Evolutionary conservation across 2,113 vertebrate genomes (phyloP).

Genomic region (Romanogobio albipinnatus): DNA sequence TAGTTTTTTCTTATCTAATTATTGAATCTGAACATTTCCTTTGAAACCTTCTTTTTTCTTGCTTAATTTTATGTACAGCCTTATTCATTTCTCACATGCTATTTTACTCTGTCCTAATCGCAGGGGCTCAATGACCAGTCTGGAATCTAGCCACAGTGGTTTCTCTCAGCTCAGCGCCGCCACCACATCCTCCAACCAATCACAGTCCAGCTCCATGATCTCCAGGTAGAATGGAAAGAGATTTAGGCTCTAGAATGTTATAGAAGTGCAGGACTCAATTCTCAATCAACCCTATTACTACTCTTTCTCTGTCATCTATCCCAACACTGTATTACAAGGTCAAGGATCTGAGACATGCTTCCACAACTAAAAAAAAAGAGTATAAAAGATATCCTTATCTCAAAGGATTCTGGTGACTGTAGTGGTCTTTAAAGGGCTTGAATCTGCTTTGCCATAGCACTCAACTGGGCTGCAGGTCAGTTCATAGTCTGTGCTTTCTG

Average conservation of each 20-base stretch:
- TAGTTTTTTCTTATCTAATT: not conserved
- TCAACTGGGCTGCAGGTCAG: constrained; percentile 54
- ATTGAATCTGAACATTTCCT: not conserved
- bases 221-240: constrained; percentile 85
- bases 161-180: constrained; percentile 97
- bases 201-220: constrained; percentile 94
- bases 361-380: constrained; percentile 62
- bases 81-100: not conserved
- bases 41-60: not conserved
- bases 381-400: constrained; percentile 53
- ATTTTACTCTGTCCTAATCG: constrained; percentile 8
- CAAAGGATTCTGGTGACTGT: constrained; percentile 26
- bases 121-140: constrained; percentile 97
- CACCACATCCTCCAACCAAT: constrained; percentile 94
- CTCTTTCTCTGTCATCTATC: constrained; percentile 7
- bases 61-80: not conserved
- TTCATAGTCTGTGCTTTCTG: constrained; percentile 43
- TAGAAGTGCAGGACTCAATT: not conserved
- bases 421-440: constrained; percentile 71
- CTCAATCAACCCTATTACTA: constrained; percentile 38
- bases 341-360: constrained; percentile 64
- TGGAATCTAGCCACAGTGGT: constrained; percentile 98
- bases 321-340: constrained; percentile 52
- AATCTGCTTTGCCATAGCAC: constrained; percentile 34
- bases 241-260: not conserved